These are phyloP conservation scores for Polydrusus pterygomalis DNA, from an alignment of 2,888 invertebrate species.

Conservation along the genomic window DNA sequence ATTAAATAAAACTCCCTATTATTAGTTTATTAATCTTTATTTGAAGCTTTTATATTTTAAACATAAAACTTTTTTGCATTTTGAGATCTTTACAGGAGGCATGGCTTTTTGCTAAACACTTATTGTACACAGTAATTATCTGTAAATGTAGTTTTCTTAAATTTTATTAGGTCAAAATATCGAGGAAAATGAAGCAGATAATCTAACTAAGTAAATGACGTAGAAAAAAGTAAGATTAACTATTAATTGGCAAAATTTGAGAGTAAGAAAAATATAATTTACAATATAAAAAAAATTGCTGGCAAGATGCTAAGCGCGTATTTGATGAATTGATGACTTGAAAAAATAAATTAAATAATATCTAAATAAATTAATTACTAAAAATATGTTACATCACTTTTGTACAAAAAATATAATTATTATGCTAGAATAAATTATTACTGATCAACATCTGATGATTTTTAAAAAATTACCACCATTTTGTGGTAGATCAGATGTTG, in stretches of 20 bases:
- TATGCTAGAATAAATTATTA: background rate
- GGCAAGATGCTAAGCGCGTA: slow-evolving; percentile 28
- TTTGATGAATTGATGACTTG: background rate
- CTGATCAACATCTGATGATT: background rate
- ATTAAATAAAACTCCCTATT: slow-evolving; percentile 1
- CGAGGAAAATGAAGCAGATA: too few relatives aligned
- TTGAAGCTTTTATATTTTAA: slow-evolving; percentile 36
- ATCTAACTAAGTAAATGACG: too few relatives aligned
- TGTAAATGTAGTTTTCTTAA: slow-evolving; percentile 11
- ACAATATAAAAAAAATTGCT: slow-evolving; percentile 1
- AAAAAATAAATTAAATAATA: slow-evolving; percentile 27
- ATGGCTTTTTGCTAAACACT: slow-evolving; percentile 19
- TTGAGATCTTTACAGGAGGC: slow-evolving; percentile 37
- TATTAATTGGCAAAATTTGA: background rate
- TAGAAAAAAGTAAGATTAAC: background rate
- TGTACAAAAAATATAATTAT: slow-evolving; percentile 37
- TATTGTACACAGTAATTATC: slow-evolving; percentile 24
- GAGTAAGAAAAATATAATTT: slow-evolving; percentile 5
- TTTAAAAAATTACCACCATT: background rate
- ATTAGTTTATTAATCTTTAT: slow-evolving; percentile 43
- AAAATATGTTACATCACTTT: slow-evolving; percentile 46
- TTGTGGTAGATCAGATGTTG: background rate
- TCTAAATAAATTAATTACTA: slow-evolving; percentile 38
- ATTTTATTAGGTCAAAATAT: slow-evolving; percentile 7
- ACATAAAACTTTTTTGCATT: slow-evolving; percentile 37